Percentiles rank a stretch among this genome's conserved stretches.
phyloP scores from a whole-genome alignment of 2,797 vertebrate species.

The Falco naumanni region DNA sequence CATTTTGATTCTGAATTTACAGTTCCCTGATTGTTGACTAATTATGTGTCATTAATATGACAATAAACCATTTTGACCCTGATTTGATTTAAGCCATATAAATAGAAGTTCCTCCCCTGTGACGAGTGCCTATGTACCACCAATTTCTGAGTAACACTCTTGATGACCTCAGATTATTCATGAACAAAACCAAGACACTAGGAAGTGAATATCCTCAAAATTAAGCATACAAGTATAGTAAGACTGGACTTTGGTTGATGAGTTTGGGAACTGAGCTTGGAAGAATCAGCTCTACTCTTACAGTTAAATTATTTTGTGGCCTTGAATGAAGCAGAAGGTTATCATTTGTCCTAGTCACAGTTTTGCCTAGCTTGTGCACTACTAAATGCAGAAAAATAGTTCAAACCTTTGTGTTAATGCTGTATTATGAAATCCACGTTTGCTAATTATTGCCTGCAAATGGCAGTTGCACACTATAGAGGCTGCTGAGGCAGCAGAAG shows the following conservation, averaged over 20 bases:
- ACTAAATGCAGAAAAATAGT: neutral
- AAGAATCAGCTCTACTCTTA: neutral
- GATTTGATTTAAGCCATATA: neutral
- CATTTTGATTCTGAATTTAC: neutral
- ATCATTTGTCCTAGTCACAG: neutral
- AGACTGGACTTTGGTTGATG: neutral
- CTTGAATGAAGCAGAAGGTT: neutral
- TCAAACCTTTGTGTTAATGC: neutral
- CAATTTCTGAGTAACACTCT: neutral
- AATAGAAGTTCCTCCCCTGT: neutral
- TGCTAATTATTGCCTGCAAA: neutral
- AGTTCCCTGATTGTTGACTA: neutral
- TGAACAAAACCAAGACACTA: neutral
- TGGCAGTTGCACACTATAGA: neutral
- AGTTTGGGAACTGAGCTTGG: neutral
- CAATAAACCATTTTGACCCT: neutral
- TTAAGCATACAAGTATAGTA: neutral
- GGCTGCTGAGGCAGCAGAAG: neutral
- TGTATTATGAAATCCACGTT: neutral
- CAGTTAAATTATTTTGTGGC: neutral
- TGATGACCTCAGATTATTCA: neutral
- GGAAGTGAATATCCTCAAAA: neutral
- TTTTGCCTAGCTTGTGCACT: neutral
- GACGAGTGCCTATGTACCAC: neutral
- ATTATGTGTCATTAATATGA: neutral